Evolutionary conservation across 2,888 invertebrate genomes (phyloP).

Genomic region (Clunio marinus): DNA sequence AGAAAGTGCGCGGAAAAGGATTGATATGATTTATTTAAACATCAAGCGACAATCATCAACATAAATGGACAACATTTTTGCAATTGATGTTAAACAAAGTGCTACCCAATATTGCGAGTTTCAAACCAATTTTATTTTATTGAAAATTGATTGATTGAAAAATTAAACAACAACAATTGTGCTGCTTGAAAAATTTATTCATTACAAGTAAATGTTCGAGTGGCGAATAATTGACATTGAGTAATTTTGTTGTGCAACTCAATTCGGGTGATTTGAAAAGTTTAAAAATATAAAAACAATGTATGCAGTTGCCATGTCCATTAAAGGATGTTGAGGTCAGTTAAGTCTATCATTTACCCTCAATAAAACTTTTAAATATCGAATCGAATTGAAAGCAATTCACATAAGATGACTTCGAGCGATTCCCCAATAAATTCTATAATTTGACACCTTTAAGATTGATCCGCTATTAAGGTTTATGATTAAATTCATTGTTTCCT

Average conservation of each 20-base stretch:
- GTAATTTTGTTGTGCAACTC: not conserved
- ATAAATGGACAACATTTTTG: not conserved
- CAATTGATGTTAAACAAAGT: not conserved
- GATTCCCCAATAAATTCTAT: too few species aligned
- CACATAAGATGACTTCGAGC: not conserved
- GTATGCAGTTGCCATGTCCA: not conserved
- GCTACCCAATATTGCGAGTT: not conserved
- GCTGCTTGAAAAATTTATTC: not conserved
- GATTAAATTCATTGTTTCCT: too few species aligned
- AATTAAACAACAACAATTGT: slow-evolving; percentile 1
- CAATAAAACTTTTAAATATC: slow-evolving; percentile 23
- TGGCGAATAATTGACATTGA: not conserved
- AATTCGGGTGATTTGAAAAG: too few species aligned
- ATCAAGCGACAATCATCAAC: too few species aligned
- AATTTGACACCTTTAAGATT: too few species aligned
- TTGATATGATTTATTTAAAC: not conserved
- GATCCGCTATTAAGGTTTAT: too few species aligned
- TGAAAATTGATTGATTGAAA: not conserved
- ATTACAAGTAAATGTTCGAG: not conserved
- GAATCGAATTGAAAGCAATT: not conserved
- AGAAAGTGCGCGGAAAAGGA: not conserved
- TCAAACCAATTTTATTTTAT: too few species aligned
- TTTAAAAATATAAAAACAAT: not conserved
- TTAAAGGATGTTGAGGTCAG: not conserved
- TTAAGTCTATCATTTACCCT: slow-evolving; percentile 26